Evolutionary conservation across 1,140 invertebrate genomes (phyloP).

Genomic region (Drosophila punjabiensis): DNA sequence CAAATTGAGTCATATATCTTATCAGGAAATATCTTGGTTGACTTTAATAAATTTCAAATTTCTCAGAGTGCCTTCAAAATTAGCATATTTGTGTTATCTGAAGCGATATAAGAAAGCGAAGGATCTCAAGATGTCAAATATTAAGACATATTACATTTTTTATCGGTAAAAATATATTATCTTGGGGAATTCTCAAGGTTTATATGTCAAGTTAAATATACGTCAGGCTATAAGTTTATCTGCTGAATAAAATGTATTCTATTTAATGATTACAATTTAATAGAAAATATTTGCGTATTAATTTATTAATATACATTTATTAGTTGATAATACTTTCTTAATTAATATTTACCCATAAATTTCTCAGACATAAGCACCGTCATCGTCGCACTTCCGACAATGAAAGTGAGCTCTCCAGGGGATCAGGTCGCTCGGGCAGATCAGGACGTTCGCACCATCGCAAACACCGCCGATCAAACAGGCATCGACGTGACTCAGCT

Average conservation of each 20-base stretch:
- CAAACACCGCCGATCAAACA: constrained; percentile 89
- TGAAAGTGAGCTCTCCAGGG: constrained; percentile 94
- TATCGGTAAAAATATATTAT: neutral
- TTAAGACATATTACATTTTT: neutral
- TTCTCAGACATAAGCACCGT: constrained; percentile 90
- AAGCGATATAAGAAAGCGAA: neutral
- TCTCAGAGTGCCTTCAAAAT: constrained; percentile 1
- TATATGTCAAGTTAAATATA: neutral
- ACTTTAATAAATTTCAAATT: neutral
- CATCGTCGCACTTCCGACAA: constrained; percentile 93
- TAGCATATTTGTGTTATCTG: constrained; percentile 17
- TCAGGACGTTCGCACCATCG: constrained; percentile 88
- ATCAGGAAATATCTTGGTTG: constrained; percentile 2
- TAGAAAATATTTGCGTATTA: too few species aligned
- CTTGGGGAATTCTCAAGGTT: neutral
- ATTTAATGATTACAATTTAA: too few species aligned
- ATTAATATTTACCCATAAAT: neutral
- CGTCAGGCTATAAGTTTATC: neutral
- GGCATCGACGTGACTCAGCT: constrained; percentile 86
- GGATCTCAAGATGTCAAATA: neutral
- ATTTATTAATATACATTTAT: too few species aligned
- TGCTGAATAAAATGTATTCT: neutral
- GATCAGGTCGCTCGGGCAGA: constrained; percentile 92
- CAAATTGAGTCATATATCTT: constrained; percentile 19
- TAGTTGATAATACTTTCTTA: neutral